A percentile compares a stretch with the other conserved stretches of the same genome.
These are phyloP conservation scores for Porites cylindrica DNA, from an alignment of 92 coral and sea anemone genomes.

Conservation along the genomic window DNA sequence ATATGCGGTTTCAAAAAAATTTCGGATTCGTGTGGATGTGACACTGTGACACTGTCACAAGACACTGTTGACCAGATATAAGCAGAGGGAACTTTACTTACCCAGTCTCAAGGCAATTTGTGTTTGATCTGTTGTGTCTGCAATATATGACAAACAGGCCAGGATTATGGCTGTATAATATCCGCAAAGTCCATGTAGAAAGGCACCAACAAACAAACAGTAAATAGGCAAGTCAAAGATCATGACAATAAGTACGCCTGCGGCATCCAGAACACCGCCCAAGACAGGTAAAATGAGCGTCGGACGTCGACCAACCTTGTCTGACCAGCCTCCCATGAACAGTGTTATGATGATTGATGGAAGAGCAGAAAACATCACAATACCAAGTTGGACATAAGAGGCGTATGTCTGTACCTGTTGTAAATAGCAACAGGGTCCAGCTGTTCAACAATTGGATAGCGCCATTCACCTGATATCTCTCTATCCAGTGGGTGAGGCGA, in stretches of 20 bases:
- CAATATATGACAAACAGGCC: conserved; percentile 71
- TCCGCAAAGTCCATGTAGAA: conserved; percentile 75
- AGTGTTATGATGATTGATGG: conserved; percentile 78
- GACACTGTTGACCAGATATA: no score
- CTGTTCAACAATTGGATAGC: no score
- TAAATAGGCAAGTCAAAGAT: conserved; percentile 65
- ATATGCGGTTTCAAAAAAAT: no score
- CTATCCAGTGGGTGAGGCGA: no score
- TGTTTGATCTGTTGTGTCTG: conserved; percentile 81
- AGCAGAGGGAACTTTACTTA: conserved; percentile 3
- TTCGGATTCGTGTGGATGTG: no score
- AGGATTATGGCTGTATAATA: conserved; percentile 70
- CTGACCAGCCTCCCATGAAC: conserved; percentile 88
- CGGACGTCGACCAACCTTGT: conserved; percentile 80
- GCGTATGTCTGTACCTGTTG: conserved; percentile 77
- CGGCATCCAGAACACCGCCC: conserved; percentile 70
- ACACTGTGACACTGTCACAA: no score
- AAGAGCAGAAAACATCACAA: conserved; percentile 55
- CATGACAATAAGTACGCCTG: conserved; percentile 62
- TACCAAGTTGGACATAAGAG: conserved; percentile 66
- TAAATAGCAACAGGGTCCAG: not conserved
- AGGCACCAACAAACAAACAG: conserved; percentile 69
- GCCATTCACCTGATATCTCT: no score
- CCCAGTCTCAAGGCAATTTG: conserved; percentile 72
- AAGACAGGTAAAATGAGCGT: conserved; percentile 60